A percentile compares a stretch with the other conserved stretches of the same genome.
phyloP scores from a whole-genome alignment of 1,140 invertebrate genomes.

The Tetramorium alpestre region DNA sequence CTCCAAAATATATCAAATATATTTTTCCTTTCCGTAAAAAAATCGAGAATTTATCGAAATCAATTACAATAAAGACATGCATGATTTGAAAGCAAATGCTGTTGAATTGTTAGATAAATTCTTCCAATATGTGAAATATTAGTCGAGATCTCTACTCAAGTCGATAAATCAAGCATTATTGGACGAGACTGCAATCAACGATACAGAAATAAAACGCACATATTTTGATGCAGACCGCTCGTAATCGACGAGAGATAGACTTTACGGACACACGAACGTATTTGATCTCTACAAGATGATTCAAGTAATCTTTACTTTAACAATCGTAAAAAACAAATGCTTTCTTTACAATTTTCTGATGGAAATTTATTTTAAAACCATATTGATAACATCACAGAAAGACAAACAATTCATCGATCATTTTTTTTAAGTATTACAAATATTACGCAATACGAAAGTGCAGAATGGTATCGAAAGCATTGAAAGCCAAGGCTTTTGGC shows the following conservation, averaged over 20 bases:
- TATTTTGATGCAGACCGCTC: conserved; percentile 68
- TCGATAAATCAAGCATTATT: conserved; percentile 70
- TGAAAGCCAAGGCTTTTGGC: conserved; percentile 65
- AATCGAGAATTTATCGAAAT: conserved; percentile 48
- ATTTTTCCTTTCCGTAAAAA: background rate
- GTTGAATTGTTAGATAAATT: background rate
- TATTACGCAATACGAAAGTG: too few species aligned
- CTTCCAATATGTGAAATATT: conserved; percentile 70
- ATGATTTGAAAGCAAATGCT: conserved; percentile 60
- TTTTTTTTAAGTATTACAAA: background rate
- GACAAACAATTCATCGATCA: background rate
- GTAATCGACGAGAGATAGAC: conserved; percentile 70
- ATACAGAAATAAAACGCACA: conserved; percentile 74
- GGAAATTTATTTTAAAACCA: background rate
- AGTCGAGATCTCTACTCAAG: conserved; percentile 54
- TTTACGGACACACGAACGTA: conserved; percentile 59
- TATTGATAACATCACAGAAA: background rate
- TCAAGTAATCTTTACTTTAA: conserved; percentile 26
- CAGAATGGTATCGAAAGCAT: background rate
- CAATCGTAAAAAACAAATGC: background rate
- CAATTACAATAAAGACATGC: conserved; percentile 16
- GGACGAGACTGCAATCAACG: conserved; percentile 61
- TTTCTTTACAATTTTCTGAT: background rate
- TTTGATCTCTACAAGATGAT: conserved; percentile 59
- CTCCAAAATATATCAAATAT: background rate